A percentile compares a stretch with the other conserved stretches of the same genome.
Conservation (phyloP, 2,113 vertebrate species). For the Crocuta crocuta region DNA sequence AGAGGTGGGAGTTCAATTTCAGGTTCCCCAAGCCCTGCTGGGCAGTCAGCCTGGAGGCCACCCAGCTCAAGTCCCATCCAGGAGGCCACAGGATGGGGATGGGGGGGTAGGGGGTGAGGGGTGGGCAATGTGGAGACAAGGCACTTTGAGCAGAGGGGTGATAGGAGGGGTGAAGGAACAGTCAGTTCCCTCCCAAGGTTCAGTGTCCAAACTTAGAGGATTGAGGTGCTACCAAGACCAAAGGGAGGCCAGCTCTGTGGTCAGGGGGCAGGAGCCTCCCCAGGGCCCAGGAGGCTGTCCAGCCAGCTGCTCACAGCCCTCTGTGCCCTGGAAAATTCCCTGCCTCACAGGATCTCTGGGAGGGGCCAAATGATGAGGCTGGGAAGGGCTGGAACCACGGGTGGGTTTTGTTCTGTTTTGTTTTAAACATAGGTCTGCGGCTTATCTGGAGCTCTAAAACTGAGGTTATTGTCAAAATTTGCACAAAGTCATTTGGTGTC, state of each 20-base stretch:
- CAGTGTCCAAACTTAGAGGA: background rate
- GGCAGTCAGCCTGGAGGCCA: background rate
- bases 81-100: background rate
- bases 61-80: background rate
- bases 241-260: background rate
- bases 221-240: background rate
- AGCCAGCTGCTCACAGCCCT: background rate
- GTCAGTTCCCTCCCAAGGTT: background rate
- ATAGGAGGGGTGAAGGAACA: background rate
- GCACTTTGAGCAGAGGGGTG: background rate
- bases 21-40: background rate
- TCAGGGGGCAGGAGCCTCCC: background rate
- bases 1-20: background rate
- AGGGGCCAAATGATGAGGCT: background rate
- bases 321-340: background rate
- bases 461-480: constrained; percentile 30
- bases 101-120: no score
- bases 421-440: background rate
- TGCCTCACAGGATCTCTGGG: background rate
- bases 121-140: no score
- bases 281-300: background rate
- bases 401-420: background rate
- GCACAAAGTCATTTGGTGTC: background rate
- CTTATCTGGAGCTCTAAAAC: background rate
- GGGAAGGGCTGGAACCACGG: background rate